phyloP scores from a whole-genome alignment of 1,140 invertebrate species.

The Dendrolimus kikuchii region DNA sequence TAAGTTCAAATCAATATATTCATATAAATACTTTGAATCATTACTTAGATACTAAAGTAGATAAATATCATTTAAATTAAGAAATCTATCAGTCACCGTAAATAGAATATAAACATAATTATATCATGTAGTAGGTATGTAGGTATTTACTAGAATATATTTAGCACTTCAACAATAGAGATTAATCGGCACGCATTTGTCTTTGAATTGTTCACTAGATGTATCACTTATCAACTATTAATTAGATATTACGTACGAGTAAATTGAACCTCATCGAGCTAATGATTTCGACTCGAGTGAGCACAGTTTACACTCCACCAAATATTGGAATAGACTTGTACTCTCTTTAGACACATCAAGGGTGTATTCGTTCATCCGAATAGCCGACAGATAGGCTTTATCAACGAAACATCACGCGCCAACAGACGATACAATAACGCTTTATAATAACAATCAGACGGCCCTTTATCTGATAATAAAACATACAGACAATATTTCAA shows the following conservation, averaged over 20 bases:
- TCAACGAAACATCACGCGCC: constrained; percentile 29
- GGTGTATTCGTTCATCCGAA: constrained; percentile 42
- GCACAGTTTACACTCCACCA: constrained; percentile 42
- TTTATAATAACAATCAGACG: constrained; percentile 23
- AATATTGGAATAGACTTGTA: constrained; percentile 24
- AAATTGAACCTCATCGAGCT: constrained; percentile 29
- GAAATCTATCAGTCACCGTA: too few relatives aligned
- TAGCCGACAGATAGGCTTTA: constrained; percentile 45
- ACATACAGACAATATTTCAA: constrained; percentile 2
- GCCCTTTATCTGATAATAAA: constrained; percentile 6
- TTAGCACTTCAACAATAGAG: background rate
- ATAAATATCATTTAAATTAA: too few relatives aligned
- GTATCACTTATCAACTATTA: background rate
- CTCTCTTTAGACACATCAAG: constrained; percentile 28
- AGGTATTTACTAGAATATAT: too few relatives aligned
- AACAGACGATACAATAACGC: constrained; percentile 20
- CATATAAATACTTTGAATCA: too few relatives aligned
- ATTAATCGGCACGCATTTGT: background rate
- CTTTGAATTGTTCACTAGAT: constrained; percentile 6
- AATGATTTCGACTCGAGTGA: constrained; percentile 42
- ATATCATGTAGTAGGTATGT: too few relatives aligned
- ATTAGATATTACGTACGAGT: constrained; percentile 6
- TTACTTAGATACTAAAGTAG: too few relatives aligned
- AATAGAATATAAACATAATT: too few relatives aligned
- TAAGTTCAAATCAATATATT: too few relatives aligned